Evolutionary conservation across 1,140 invertebrate species (phyloP).

Genomic region (Papilio xuthus): DNA sequence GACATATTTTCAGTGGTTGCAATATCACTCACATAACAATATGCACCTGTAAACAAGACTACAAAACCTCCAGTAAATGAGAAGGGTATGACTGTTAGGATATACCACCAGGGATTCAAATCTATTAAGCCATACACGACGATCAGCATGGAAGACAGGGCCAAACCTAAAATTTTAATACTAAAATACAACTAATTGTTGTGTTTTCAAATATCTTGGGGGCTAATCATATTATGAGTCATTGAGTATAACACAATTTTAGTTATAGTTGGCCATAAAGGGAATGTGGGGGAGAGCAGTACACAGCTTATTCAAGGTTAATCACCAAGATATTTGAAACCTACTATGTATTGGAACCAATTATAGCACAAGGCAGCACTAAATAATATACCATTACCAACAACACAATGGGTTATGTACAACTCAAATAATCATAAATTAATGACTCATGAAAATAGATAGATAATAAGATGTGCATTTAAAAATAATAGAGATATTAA

Average conservation of each 20-base stretch:
- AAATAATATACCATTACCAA: no score
- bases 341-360: no score
- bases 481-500: neutral
- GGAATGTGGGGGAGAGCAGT: no score
- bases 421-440: neutral
- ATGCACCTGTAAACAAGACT: constrained; percentile 82
- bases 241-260: no score
- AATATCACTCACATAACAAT: constrained; percentile 85
- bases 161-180: constrained; percentile 61
- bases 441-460: neutral
- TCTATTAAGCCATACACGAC: constrained; percentile 63
- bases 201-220: no score
- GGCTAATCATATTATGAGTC: no score
- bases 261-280: no score
- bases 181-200: neutral
- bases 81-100: constrained; percentile 82
- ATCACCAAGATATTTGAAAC: no score
- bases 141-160: constrained; percentile 55
- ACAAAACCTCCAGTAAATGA: constrained; percentile 83
- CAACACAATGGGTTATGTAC: no score
- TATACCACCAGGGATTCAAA: constrained; percentile 83
- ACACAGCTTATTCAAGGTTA: no score
- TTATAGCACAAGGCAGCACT: no score
- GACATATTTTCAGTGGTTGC: constrained; percentile 80
- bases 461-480: neutral